phyloP scores from a whole-genome alignment of 2,888 invertebrate genomes.

The Lithodes maja region DNA sequence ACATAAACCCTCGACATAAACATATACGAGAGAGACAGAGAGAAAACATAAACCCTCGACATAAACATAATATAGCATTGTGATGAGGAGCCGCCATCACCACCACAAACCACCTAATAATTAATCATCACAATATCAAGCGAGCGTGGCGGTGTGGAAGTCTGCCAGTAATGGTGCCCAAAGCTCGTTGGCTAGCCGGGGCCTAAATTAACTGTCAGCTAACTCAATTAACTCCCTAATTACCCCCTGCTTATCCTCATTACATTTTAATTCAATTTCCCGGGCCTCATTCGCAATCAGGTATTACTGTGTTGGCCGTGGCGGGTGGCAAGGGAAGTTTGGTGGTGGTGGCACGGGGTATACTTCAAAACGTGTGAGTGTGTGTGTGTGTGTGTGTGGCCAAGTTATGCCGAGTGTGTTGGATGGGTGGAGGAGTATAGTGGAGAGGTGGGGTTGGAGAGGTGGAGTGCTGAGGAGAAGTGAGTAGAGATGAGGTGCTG shows the following conservation, averaged over 20 bases:
- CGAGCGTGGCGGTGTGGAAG: background rate
- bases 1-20: no score
- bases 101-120: background rate
- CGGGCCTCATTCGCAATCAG: background rate
- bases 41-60: no score
- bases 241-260: slow-evolving; percentile 1
- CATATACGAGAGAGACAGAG: no score
- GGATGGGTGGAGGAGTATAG: background rate
- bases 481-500: background rate
- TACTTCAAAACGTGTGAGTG: background rate
- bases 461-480: background rate
- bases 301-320: background rate
- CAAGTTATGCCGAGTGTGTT: background rate
- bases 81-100: no score
- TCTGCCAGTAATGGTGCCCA: background rate
- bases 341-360: background rate
- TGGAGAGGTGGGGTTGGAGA: background rate
- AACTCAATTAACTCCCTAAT: background rate
- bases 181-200: background rate
- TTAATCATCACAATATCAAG: background rate
- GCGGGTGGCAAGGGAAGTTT: background rate
- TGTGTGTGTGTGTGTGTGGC: background rate
- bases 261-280: slow-evolving; percentile 1
- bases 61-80: no score
- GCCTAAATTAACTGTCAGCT: background rate